A percentile compares a stretch with the other conserved stretches of the same genome.
Conservation (phyloP, 1,140 invertebrate genomes). For the Carposina sasakii region DNA sequence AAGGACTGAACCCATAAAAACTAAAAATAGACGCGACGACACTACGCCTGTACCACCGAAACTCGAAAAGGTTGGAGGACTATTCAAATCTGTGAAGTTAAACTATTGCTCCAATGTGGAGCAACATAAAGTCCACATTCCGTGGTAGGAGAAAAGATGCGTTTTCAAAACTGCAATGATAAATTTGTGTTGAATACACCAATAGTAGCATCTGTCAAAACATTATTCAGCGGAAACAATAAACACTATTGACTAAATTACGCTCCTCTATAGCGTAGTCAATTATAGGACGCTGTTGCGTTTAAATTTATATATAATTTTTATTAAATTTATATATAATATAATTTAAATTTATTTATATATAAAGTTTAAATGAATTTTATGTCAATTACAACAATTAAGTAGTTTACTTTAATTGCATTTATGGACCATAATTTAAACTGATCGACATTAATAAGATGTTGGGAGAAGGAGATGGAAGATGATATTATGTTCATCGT, state of each 20-base stretch:
- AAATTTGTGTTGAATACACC: no score
- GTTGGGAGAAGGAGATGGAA: no score
- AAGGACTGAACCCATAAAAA: slow-evolving; percentile 61
- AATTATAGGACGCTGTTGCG: not conserved
- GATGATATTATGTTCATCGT: no score
- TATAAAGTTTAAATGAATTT: no score
- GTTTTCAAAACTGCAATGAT: no score
- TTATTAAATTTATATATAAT: not conserved
- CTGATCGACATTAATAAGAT: no score
- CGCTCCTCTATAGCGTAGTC: slow-evolving; percentile 4
- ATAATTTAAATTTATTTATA: not conserved
- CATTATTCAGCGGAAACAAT: slow-evolving; percentile 53
- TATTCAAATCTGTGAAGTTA: no score
- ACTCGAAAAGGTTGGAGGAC: no score
- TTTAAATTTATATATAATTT: not conserved
- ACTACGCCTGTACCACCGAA: slow-evolving; percentile 19
- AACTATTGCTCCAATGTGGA: no score
- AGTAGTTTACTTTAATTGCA: not conserved
- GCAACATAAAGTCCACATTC: no score
- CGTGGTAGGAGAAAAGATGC: no score
- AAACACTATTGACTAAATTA: slow-evolving; percentile 28
- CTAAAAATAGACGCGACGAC: slow-evolving; percentile 55
- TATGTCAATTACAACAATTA: not conserved
- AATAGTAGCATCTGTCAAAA: slow-evolving; percentile 58
- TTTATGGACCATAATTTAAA: no score